phyloP scores from a whole-genome alignment of 2,113 vertebrate genomes.

The Stomatorhinus ivindoensis region DNA sequence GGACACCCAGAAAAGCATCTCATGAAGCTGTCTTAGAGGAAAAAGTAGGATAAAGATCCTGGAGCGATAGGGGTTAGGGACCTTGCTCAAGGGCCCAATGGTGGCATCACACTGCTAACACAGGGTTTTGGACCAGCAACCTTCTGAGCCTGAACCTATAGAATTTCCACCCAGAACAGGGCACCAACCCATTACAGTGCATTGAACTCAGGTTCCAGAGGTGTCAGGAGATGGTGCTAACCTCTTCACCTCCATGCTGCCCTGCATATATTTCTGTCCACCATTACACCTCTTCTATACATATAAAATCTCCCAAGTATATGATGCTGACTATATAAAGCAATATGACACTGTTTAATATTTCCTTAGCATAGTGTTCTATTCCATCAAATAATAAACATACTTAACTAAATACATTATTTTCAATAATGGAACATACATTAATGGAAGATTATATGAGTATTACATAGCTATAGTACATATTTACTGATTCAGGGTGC shows the following conservation, averaged over 20 bases:
- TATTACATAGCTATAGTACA: neutral
- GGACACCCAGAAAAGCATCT: neutral
- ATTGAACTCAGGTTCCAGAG: too few species aligned
- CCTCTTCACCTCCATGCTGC: too few species aligned
- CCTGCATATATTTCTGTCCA: too few species aligned
- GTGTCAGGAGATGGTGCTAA: too few species aligned
- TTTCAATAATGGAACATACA: too few species aligned
- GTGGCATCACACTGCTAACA: neutral
- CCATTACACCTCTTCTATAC: too few species aligned
- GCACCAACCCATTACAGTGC: too few species aligned
- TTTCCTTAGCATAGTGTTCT: neutral
- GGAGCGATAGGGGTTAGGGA: neutral
- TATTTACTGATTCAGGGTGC: neutral
- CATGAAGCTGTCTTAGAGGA: neutral
- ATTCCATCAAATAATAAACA: neutral
- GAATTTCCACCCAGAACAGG: neutral
- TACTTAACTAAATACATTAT: neutral
- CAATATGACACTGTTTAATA: neutral
- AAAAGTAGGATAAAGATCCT: neutral
- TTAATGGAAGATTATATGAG: neutral
- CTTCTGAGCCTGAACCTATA: neutral
- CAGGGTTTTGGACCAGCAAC: neutral
- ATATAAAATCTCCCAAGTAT: neutral
- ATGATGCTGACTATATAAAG: neutral
- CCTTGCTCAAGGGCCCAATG: neutral